Evolutionary conservation across 2,888 invertebrate genomes (phyloP).

Genomic region (Suillia variegata): DNA sequence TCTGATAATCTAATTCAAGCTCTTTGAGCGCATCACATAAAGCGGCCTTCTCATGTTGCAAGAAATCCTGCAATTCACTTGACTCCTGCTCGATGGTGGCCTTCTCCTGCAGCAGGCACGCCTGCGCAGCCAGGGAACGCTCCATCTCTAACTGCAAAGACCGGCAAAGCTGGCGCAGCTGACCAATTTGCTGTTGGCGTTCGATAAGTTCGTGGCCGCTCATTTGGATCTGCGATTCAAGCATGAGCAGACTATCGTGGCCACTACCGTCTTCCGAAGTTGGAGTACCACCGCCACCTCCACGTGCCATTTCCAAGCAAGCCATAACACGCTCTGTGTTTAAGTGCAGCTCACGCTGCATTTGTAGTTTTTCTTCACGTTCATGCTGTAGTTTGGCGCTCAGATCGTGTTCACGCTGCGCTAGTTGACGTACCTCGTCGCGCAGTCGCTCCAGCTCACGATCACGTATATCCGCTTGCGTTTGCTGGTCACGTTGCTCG

Average conservation of each 20-base stretch:
- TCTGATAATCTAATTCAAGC: constrained; percentile 65
- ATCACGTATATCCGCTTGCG: constrained; percentile 71
- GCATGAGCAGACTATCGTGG: constrained; percentile 74
- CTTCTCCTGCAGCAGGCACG: constrained; percentile 73
- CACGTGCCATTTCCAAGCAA: constrained; percentile 62
- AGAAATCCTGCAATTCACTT: constrained; percentile 83
- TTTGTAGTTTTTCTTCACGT: constrained; percentile 73
- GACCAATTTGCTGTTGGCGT: constrained; percentile 78
- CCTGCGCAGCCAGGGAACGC: constrained; percentile 71
- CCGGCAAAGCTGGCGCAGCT: constrained; percentile 72
- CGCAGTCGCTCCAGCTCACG: constrained; percentile 69
- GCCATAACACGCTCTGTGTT: constrained; percentile 76
- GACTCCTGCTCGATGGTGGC: constrained; percentile 80
- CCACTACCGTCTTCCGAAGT: constrained; percentile 64
- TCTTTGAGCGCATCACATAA: constrained; percentile 80
- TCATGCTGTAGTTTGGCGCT: constrained; percentile 70
- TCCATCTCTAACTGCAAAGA: constrained; percentile 74
- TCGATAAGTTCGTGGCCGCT: constrained; percentile 76
- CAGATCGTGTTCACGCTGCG: constrained; percentile 69
- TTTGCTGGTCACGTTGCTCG: constrained; percentile 65
- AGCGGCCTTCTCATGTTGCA: constrained; percentile 83
- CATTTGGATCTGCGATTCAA: constrained; percentile 77
- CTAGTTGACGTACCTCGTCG: constrained; percentile 65
- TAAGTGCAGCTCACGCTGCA: constrained; percentile 74
- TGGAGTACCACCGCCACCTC: constrained; percentile 59